Percentiles rank a stretch among this genome's conserved stretches.
Evolutionary conservation across 2,113 vertebrate species (phyloP).

Genomic region (Protomyctophum bolini): DNA sequence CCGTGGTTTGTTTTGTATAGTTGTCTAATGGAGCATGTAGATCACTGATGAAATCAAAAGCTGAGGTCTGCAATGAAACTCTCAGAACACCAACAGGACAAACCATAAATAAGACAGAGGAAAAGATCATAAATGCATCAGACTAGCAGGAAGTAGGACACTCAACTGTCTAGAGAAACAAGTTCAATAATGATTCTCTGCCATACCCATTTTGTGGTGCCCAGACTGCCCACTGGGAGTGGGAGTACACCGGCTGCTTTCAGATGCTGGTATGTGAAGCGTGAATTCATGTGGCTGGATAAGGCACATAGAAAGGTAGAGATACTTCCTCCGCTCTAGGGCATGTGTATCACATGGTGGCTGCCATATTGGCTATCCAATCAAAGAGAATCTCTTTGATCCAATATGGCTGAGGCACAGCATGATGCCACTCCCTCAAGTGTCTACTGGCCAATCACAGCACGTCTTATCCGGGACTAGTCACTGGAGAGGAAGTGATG

Average conservation of each 20-base stretch:
- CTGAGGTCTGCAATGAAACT: slow-evolving; percentile 63
- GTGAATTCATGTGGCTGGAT: slow-evolving; percentile 42
- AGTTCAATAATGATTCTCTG: slow-evolving; percentile 20
- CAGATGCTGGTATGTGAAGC: slow-evolving; percentile 29
- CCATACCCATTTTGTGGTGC: slow-evolving; percentile 5
- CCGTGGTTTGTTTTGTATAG: slow-evolving; percentile 44
- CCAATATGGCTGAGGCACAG: background rate
- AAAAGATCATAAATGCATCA: slow-evolving; percentile 39
- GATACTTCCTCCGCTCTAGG: slow-evolving; percentile 24
- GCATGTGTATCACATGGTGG: background rate
- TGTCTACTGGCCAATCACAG: no score
- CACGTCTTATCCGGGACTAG: no score
- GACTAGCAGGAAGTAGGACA: slow-evolving; percentile 41
- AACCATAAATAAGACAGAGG: slow-evolving; percentile 62
- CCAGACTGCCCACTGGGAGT: no score
- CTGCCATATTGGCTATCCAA: background rate
- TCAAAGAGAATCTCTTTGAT: background rate
- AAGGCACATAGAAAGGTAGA: slow-evolving; percentile 44
- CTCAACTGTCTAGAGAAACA: slow-evolving; percentile 22
- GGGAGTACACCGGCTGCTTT: background rate
- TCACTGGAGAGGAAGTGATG: no score
- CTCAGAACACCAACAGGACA: slow-evolving; percentile 57
- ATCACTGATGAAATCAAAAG: slow-evolving; percentile 64
- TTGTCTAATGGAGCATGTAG: slow-evolving; percentile 62
- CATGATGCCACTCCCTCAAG: no score